These are phyloP conservation scores for Notothenia rossii DNA, from an alignment of 2,113 vertebrate species.

Conservation along the genomic window DNA sequence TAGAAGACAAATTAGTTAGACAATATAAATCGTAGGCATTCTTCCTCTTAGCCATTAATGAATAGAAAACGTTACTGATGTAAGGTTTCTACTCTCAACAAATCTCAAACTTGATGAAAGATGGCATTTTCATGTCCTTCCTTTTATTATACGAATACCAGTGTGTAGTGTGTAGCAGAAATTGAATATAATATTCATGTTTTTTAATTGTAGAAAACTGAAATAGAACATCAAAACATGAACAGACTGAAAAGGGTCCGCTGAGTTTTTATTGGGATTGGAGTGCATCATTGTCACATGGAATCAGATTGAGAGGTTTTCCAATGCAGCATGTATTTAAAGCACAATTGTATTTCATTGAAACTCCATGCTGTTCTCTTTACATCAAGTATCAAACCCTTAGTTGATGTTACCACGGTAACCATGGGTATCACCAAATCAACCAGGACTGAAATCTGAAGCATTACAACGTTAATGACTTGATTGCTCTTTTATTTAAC, in stretches of 20 bases:
- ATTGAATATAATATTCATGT: no score
- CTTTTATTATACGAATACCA: no score
- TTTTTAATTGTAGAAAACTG: no score
- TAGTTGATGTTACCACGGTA: slow-evolving; percentile 2
- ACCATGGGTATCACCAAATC: neutral
- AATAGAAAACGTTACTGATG: neutral
- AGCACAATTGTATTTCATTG: no score
- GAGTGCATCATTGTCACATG: no score
- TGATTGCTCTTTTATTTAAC: neutral
- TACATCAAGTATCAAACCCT: neutral
- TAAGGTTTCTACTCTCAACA: slow-evolving; percentile 20
- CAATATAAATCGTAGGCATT: neutral
- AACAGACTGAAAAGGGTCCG: no score
- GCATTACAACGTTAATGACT: neutral
- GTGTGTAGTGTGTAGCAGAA: no score
- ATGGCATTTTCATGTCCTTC: neutral
- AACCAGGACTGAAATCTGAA: neutral
- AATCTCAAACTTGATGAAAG: slow-evolving; percentile 6
- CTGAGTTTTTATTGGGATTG: no score
- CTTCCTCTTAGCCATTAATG: neutral
- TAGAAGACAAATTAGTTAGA: no score
- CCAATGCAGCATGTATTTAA: no score
- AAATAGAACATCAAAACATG: no score
- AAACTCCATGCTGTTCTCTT: neutral
- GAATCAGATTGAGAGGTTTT: no score